These are phyloP conservation scores for Diadophis punctatus DNA, from an alignment of 2,113 vertebrate species.

Conservation along the genomic window DNA sequence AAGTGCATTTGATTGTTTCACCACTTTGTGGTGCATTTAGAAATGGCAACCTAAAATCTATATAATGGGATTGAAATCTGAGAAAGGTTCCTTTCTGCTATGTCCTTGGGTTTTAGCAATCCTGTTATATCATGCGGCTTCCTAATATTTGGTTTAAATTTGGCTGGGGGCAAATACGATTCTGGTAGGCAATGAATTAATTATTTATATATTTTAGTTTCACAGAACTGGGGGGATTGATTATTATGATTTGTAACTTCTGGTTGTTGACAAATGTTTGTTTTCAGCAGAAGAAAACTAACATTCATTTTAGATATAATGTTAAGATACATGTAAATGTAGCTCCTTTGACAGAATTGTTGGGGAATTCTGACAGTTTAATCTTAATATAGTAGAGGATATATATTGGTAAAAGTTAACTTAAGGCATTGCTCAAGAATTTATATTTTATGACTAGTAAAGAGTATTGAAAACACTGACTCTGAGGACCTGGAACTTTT, in stretches of 20 bases:
- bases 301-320: neutral
- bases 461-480: neutral
- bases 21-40: neutral
- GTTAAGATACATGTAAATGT: neutral
- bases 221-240: neutral
- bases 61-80: neutral
- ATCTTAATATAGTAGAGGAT: neutral
- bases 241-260: neutral
- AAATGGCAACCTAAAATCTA: neutral
- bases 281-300: neutral
- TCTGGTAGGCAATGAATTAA: neutral
- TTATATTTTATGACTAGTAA: conserved; percentile 13
- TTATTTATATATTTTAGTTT: neutral
- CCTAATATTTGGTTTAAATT: neutral
- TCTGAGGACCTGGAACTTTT: neutral
- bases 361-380: neutral
- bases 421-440: conserved; percentile 5
- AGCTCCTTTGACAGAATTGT: neutral
- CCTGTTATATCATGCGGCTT: neutral
- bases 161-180: neutral
- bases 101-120: neutral
- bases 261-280: neutral
- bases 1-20: neutral
- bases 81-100: neutral
- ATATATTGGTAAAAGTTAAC: neutral